Conservation (phyloP, 2,888 invertebrate species). For the Drosophila neoperkinsi region DNA sequence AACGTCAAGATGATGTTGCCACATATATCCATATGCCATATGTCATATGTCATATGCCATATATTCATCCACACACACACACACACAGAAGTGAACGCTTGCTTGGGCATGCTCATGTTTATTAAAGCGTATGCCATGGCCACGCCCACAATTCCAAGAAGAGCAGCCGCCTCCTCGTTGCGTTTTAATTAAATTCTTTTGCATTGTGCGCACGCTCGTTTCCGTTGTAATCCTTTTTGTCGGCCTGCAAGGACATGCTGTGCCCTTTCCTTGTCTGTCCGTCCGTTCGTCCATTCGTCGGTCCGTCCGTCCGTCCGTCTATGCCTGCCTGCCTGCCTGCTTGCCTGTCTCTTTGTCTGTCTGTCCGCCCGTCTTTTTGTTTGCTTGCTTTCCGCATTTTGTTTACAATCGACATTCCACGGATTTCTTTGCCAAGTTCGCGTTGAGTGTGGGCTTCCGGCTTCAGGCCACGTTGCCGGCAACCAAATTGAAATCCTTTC, state of each 20-base stretch:
- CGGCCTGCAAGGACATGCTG: slow-evolving; percentile 39
- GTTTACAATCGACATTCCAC: slow-evolving; percentile 65
- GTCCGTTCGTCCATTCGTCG: background rate
- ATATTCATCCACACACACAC: background rate
- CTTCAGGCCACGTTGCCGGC: slow-evolving; percentile 21
- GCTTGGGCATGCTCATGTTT: slow-evolving; percentile 38
- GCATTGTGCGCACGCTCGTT: slow-evolving; percentile 61
- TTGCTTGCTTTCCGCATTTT: slow-evolving; percentile 41
- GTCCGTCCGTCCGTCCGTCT: background rate
- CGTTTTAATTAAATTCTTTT: slow-evolving; percentile 77
- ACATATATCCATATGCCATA: background rate
- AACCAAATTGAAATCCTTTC: slow-evolving; percentile 65
- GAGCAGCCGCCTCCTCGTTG: slow-evolving; percentile 19
- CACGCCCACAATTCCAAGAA: slow-evolving; percentile 35
- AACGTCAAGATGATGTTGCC: background rate
- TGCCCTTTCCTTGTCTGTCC: slow-evolving; percentile 1
- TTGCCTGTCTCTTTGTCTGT: slow-evolving; percentile 4
- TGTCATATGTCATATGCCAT: background rate
- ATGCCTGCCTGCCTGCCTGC: background rate
- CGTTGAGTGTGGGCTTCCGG: slow-evolving; percentile 32
- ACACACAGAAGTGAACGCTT: slow-evolving; percentile 14
- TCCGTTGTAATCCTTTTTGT: slow-evolving; percentile 72
- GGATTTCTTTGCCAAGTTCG: slow-evolving; percentile 46
- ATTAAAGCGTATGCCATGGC: slow-evolving; percentile 26
- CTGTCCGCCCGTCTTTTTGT: slow-evolving; percentile 11